phyloP scores from a whole-genome alignment of 2,113 vertebrate species.

The Dasypus novemcinctus region DNA sequence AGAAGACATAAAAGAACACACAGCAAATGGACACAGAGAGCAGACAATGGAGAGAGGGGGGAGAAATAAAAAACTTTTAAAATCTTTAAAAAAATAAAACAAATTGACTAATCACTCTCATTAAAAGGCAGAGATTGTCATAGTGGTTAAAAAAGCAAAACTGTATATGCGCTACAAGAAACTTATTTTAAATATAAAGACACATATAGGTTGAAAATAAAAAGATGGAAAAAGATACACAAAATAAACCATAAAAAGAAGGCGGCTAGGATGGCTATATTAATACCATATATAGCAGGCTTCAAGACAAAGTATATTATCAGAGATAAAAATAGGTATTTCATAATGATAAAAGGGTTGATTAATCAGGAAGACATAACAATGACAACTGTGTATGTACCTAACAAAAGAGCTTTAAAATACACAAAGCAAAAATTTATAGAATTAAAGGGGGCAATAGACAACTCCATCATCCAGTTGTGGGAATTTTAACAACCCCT shows the following conservation, averaged over 20 bases:
- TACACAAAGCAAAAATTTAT: not conserved
- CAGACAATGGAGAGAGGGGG: too few relatives aligned
- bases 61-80: too few relatives aligned
- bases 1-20: too few relatives aligned
- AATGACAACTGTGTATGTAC: too few relatives aligned
- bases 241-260: not conserved
- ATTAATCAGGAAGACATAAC: too few relatives aligned
- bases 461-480: not conserved
- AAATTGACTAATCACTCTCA: not conserved
- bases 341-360: not conserved
- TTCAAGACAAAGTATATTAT: not conserved
- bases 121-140: conserved; percentile 1
- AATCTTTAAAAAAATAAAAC: too few relatives aligned
- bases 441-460: not conserved
- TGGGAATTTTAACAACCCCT: not conserved
- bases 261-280: not conserved
- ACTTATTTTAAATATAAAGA: conserved; percentile 23
- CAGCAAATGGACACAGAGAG: too few relatives aligned
- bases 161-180: not conserved
- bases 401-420: too few relatives aligned
- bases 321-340: not conserved
- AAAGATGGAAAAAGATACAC: not conserved
- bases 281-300: not conserved
- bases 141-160: conserved; percentile 1
- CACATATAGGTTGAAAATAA: too few relatives aligned